A percentile compares a stretch with the other conserved stretches of the same genome.
These are phyloP conservation scores for Sitophilus oryzae DNA, from an alignment of 1,140 invertebrate species.

Conservation along the genomic window DNA sequence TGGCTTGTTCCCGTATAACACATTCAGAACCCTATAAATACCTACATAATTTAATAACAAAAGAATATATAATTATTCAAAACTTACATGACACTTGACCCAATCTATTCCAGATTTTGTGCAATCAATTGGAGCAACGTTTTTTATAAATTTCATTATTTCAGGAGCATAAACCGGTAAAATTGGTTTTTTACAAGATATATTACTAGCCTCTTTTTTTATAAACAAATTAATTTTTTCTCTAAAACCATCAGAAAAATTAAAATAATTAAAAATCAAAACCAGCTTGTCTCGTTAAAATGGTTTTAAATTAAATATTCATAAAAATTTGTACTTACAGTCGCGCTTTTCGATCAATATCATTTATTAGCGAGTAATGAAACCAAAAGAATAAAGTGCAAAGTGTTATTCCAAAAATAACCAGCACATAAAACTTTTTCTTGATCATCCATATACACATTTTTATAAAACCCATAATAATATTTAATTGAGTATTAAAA, in stretches of 20 bases:
- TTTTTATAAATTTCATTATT: constrained; percentile 61
- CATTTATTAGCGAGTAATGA: constrained; percentile 20
- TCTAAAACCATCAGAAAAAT: constrained; percentile 24
- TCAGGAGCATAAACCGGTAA: constrained; percentile 60
- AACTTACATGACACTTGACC: constrained; percentile 49
- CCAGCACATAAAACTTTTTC: constrained; percentile 7
- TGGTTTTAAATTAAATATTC: neutral
- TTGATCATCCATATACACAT: constrained; percentile 2
- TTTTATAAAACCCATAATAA: neutral
- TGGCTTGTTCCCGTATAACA: constrained; percentile 48
- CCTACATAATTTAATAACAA: neutral
- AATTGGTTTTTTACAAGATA: constrained; percentile 56
- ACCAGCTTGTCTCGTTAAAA: neutral
- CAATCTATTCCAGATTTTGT: constrained; percentile 50
- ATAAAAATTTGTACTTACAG: constrained; percentile 13
- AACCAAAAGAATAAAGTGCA: constrained; percentile 12
- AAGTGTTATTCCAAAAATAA: neutral
- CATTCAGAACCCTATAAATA: constrained; percentile 48
- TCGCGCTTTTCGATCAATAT: constrained; percentile 20
- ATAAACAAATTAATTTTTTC: constrained; percentile 27
- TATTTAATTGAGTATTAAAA: no score
- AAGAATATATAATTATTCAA: neutral
- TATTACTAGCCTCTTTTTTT: constrained; percentile 23
- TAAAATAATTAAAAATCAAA: constrained; percentile 8
- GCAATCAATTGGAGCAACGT: constrained; percentile 56